A percentile compares a stretch with the other conserved stretches of the same genome.
phyloP scores from a whole-genome alignment of 2,888 invertebrate genomes.

The Drosophila setosimentum region DNA sequence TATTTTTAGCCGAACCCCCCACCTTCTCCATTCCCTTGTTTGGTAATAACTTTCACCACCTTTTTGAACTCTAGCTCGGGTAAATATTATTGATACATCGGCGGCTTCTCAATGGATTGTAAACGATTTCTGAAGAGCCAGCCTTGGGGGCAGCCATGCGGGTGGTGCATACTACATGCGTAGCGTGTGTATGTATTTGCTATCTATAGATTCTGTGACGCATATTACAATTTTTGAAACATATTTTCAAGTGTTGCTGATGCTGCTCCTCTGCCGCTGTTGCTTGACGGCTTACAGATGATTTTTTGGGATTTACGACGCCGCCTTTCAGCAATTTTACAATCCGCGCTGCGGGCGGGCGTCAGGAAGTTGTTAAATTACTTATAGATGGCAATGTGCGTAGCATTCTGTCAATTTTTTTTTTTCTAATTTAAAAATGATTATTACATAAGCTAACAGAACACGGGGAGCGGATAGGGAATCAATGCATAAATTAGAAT shows the following conservation, averaged over 20 bases:
- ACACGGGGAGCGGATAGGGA: slow-evolving; percentile 20
- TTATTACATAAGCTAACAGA: slow-evolving; percentile 57
- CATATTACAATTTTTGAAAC: slow-evolving; percentile 73
- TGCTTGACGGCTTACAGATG: slow-evolving; percentile 66
- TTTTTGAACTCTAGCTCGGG: slow-evolving; percentile 45
- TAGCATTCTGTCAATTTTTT: slow-evolving; percentile 17
- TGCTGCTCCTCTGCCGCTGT: slow-evolving; percentile 18
- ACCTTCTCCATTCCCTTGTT: slow-evolving; percentile 13
- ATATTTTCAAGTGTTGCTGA: slow-evolving; percentile 76
- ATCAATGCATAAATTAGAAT: slow-evolving; percentile 80
- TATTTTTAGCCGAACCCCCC: slow-evolving; percentile 57
- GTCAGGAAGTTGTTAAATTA: slow-evolving; percentile 73
- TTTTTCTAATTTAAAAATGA: slow-evolving; percentile 74
- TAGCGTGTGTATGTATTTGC: slow-evolving; percentile 11
- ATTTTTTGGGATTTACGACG: slow-evolving; percentile 61
- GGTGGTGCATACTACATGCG: slow-evolving; percentile 44
- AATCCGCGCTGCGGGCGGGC: slow-evolving; percentile 71
- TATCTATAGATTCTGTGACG: slow-evolving; percentile 50
- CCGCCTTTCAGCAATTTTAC: slow-evolving; percentile 63
- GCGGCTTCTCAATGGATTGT: slow-evolving; percentile 78
- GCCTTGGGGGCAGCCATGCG: slow-evolving; percentile 47
- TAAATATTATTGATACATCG: slow-evolving; percentile 80
- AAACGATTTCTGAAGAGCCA: slow-evolving; percentile 63
- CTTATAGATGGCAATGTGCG: slow-evolving; percentile 34
- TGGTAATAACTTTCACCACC: slow-evolving; percentile 73